Base-by-base conservation (phyloP, 1,140 invertebrate genomes). In the Grapholita molesta region DNA sequence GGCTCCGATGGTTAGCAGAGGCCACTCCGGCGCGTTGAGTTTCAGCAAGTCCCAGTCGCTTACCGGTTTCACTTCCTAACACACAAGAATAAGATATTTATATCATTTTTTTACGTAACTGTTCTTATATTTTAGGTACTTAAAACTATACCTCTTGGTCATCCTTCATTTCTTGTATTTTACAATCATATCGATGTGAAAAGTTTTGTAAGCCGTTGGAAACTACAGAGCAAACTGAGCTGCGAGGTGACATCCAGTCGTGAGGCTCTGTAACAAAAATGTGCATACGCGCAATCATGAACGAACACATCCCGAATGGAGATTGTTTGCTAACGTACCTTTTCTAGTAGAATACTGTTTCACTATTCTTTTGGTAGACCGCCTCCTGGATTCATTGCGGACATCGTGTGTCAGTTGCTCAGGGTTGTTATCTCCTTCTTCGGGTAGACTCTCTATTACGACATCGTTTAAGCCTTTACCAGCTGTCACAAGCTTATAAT, bases 21-120 rank as follows among this genome's bases (percentile, higher is more conserved):
- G 92, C 96, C 96, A 97, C 90, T 98, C 97, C 0, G 95, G 94
- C 15, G 92, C 93, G 81, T 97, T 98, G 55, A 96, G 77, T 71
- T 93, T 94, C 69, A 97, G 84, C 48, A 98, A 93, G 71, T 95
- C 92, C 82, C 85, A 92, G 70, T 90, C 89, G 70, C 86, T 92
- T 0, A 92, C 79, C n/a, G 84, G 71, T 71, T 84, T 84, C 28
- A 88, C 78, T 64, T 85, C 79, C 86, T 89, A 52, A n/a, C n/a
- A n/a, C n/a, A n/a, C n/a, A n/a, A n/a, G n/a, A n/a, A n/a, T n/a
- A n/a, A n/a, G n/a, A n/a, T n/a, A n/a, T n/a, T n/a, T n/a, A n/a
- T n/a, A n/a, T n/a, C 33, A 35, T 35, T 11, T 4, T 35, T 35
- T 35, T 35, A 35, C 12, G 33, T 35, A 35, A 35, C n/a, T 30